Base-by-base conservation (phyloP, 2,113 vertebrate species). In the Centropus unirufus region DNA sequence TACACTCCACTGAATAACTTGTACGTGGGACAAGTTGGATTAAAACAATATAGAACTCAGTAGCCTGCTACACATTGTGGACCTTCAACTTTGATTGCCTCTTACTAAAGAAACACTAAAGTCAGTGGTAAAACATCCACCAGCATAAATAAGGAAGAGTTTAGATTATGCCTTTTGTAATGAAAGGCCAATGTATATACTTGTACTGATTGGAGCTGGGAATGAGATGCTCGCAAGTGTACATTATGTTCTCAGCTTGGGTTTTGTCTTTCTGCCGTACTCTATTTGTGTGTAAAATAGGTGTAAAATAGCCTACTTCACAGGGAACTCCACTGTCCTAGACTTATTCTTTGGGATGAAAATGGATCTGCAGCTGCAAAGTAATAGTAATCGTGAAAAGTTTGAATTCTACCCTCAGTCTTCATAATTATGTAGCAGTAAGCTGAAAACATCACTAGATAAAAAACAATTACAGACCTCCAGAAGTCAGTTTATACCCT, bases 401-500 rank as follows among this genome's bases (percentile, higher is more conserved):
- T 93, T 96, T 7, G 15, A 47, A 79, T 67, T 82, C 67, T 39
- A n/a, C 32, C 23, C 26, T 89, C 30, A 55, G n/a, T 51, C n/a
- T 94, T 92, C 32, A 57, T 83, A 27, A 64, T 96, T 96, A 84
- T 88, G 58, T 84, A 97, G 58, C 57, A 90, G 74, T 39, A 86
- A 57, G 24, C 69, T 82, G 91, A 87, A 95, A 97, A 67, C 5
- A 59, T 79, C 15, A 6, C n/a, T 68, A 92, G 87, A 90, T 75
- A 58, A 75, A 92, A 80, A 55, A 32, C 5, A 69, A 79, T 58
- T 18, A 47, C 3, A 70, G 32, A 75, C 34, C n/a, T 81, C 30
- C 42, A 87, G 64, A 90, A 96, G 68, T 82, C 66, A 63, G 83
- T 96, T 96, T 95, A 79, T 95, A 90, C 58, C 59, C 34, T 17